A percentile compares a stretch with the other conserved stretches of the same genome.
These are phyloP conservation scores for Anguilla obscura DNA, from an alignment of 2,797 vertebrate genomes.

Conservation along the genomic window DNA sequence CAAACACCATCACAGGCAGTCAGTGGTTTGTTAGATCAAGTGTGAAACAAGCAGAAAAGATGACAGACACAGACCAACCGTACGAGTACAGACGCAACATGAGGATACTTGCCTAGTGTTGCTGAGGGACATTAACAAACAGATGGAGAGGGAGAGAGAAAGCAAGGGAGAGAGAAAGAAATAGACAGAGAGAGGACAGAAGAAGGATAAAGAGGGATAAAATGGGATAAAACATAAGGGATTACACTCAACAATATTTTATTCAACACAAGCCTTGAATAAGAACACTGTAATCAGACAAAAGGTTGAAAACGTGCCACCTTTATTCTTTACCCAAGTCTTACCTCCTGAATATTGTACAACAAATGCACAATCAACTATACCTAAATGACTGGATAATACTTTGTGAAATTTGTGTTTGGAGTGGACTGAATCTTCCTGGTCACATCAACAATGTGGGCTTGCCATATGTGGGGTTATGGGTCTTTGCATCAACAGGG, in stretches of 20 bases:
- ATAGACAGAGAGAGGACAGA: slow-evolving; percentile 29
- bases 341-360: not conserved
- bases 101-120: slow-evolving; percentile 88
- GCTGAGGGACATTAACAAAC: slow-evolving; percentile 75
- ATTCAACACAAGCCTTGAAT: slow-evolving; percentile 80
- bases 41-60: slow-evolving; percentile 23
- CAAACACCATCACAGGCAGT: slow-evolving; percentile 17
- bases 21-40: not conserved
- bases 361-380: not conserved
- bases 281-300: slow-evolving; percentile 78
- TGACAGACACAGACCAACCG: slow-evolving; percentile 42
- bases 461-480: not conserved
- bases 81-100: slow-evolving; percentile 73
- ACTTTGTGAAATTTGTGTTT: not conserved
- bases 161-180: slow-evolving; percentile 54
- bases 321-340: not conserved
- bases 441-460: not conserved
- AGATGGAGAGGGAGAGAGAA: slow-evolving; percentile 59
- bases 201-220: slow-evolving; percentile 68
- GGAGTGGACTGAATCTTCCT: not conserved
- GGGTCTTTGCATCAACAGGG: not conserved
- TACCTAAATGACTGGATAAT: not conserved
- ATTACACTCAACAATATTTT: slow-evolving; percentile 80
- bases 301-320: slow-evolving; percentile 46
- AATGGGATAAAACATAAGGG: slow-evolving; percentile 81